Base-by-base conservation (phyloP, 2,888 invertebrate species). In the Ypsolopha scabrella region DNA sequence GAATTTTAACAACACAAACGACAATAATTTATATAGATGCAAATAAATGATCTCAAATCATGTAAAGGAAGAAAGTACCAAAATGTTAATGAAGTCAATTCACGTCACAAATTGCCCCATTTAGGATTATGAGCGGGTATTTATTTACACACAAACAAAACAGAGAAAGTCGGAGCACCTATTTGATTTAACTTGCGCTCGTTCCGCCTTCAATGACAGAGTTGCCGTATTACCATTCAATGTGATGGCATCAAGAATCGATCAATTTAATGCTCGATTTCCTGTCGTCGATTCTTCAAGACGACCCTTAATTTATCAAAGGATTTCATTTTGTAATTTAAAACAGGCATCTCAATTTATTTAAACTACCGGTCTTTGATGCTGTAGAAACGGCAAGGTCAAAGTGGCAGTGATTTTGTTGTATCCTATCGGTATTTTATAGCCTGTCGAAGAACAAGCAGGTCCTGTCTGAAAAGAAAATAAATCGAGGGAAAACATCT, bases 191-290 rank as follows among this genome's bases (percentile, higher is more conserved):
- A 51, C 24, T 45, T 44, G 38, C 37, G 37, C 33, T 44, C 51
- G 41, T 33, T 48, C 51, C 53, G 54, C 41, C 50, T 50, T 52
- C 52, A 52, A 46, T 48, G 52, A 56, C 53, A 56, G 53, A 52
- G 52, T 54, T 54, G 54, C 53, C 55, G 51, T 55, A 51, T 53
- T 56, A 52, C 54, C 54, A 56, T 55, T 55, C 51, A 55, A 54
- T 54, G 53, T 50, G 51, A 52, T 53, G 51, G 51, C 53, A 53
- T 58, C 54, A 55, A 55, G 53, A 57, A 56, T 57, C 57, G 54
- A 55, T 55, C 54, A 55, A 58, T 58, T 57, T 55, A 57, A 58
- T 58, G 57, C 56, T 56, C 53, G 51, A 55, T 57, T 58, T 56
- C 57, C 53, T 56, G 54, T 49, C 51, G 37, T 47, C 51, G 45